Base-by-base conservation (phyloP, 92 coral and sea anemone genomes). In the Hydrozoanthus gracilis region DNA sequence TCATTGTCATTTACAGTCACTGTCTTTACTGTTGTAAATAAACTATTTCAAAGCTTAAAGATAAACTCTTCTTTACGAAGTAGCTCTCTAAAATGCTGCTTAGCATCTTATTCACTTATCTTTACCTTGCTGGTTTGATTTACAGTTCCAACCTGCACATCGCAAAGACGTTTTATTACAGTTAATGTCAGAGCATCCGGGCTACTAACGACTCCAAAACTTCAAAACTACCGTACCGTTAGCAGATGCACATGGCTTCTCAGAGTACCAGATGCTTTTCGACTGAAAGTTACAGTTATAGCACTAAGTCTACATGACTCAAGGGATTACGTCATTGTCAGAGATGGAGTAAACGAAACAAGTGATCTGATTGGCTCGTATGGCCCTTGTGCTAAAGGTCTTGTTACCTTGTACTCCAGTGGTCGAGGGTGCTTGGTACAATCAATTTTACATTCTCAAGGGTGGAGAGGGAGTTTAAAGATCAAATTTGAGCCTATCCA, bases 371-470 rank as follows among this genome's bases (percentile, higher is more conserved):
- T 78, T 78, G 83, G 83, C 68, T 78, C 83, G 15, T 78, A 60
- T 78, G 83, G 83, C 15, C 83, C 83, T 17, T 78, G 83, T 78
- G 83, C 71, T 58, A 44, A 78, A 60, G 83, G 83, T 44, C 18
- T 14, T 51, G 27, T 78, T 62, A 58, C 71, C 50, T 2, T 78
- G 39, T 78, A 45, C 51, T 78, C 83, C 70, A 78, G 52, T 78
- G 71, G 83, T 11, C 83, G 71, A 56, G 55, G 54, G 15, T 39
- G 83, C 71, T 1, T 78, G 70, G 71, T 78, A n/a, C 71, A 78
- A 44, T 20, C 71, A 7, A 48, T 78, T 14, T 78, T 78, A 44
- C 83, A 78, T 16, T 60, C 83, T 60, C 71, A 56, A 14, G 70
- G 70, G 12, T 61, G 83, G 83, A 78, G 49, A 17, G 83, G 83